Percentiles rank a stretch among this genome's conserved stretches.
Evolutionary conservation across 2,113 vertebrate species (phyloP).

Genomic region (Hiodon alosoides): DNA sequence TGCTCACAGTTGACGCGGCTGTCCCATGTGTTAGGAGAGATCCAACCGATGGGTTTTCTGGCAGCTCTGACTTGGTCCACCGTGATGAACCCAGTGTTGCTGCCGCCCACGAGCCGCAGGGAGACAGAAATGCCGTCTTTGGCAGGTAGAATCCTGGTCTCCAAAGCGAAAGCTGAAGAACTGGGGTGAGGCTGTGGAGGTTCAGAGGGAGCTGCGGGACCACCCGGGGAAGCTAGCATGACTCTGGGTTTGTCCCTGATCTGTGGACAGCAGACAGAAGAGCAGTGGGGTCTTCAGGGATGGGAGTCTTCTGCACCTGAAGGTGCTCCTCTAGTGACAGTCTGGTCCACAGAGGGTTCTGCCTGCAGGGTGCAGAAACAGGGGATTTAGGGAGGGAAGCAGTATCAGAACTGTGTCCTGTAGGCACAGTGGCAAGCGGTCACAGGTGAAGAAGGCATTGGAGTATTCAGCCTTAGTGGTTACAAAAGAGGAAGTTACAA

Average conservation of each 20-base stretch:
- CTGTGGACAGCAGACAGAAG: conserved; percentile 71
- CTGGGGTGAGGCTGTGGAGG: conserved; percentile 30
- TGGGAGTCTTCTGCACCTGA: conserved; percentile 62
- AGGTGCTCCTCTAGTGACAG: conserved; percentile 62
- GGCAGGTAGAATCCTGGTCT: conserved; percentile 34
- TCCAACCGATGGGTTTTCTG: conserved; percentile 43
- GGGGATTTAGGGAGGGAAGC: too few species aligned
- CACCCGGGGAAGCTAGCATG: conserved; percentile 39
- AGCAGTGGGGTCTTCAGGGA: conserved; percentile 62
- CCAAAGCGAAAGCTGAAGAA: not conserved
- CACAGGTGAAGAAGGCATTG: conserved; percentile 70
- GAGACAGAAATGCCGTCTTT: conserved; percentile 61
- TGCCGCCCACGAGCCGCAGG: conserved; percentile 45
- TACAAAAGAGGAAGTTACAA: too few species aligned
- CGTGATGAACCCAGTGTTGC: conserved; percentile 58
- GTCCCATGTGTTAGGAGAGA: conserved; percentile 59
- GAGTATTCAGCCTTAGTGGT: conserved; percentile 78
- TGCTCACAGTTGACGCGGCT: conserved; percentile 59
- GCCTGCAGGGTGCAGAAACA: conserved; percentile 88
- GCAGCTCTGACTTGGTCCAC: conserved; percentile 53
- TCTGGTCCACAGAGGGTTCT: conserved; percentile 65
- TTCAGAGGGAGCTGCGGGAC: conserved; percentile 23
- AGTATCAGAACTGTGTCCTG: too few species aligned
- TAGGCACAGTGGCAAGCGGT: conserved; percentile 66
- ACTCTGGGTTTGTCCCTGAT: conserved; percentile 53